Evolutionary conservation across 2,113 vertebrate species (phyloP).

Genomic region (Nothobranchius kuhntae): DNA sequence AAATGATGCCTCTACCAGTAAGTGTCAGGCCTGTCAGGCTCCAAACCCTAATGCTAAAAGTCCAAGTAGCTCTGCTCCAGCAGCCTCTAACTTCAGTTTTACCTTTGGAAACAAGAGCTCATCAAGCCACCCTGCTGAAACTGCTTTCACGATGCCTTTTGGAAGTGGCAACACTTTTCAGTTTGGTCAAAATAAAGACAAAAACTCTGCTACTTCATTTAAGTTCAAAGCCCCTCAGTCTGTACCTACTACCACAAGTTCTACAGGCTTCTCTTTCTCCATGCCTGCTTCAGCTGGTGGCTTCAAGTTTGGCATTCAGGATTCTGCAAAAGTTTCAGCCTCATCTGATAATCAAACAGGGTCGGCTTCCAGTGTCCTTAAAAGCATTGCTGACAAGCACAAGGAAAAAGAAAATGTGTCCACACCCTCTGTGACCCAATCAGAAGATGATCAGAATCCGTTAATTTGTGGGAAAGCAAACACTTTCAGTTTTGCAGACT

Average conservation of each 20-base stretch:
- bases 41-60: conserved; percentile 80
- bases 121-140: conserved; percentile 70
- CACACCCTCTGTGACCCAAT: background rate
- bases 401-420: conserved; percentile 73
- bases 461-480: conserved; percentile 81
- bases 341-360: conserved; percentile 42
- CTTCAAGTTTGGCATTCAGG: conserved; percentile 91
- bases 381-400: conserved; percentile 81
- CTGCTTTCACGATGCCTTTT: conserved; percentile 82
- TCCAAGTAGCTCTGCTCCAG: conserved; percentile 37
- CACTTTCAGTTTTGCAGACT: conserved; percentile 88
- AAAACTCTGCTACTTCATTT: conserved; percentile 74
- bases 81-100: conserved; percentile 74
- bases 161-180: conserved; percentile 77
- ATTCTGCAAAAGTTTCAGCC: conserved; percentile 67
- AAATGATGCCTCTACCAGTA: conserved; percentile 77
- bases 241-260: conserved; percentile 73
- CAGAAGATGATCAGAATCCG: conserved; percentile 69
- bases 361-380: conserved; percentile 74
- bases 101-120: conserved; percentile 72
- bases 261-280: conserved; percentile 85
- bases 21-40: conserved; percentile 79
- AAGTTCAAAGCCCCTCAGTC: conserved; percentile 68
- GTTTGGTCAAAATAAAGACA: conserved; percentile 83
- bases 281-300: conserved; percentile 72